These are phyloP conservation scores for Hirtodrosophila confusa DNA, from an alignment of 2,888 invertebrate genomes.

Conservation along the genomic window DNA sequence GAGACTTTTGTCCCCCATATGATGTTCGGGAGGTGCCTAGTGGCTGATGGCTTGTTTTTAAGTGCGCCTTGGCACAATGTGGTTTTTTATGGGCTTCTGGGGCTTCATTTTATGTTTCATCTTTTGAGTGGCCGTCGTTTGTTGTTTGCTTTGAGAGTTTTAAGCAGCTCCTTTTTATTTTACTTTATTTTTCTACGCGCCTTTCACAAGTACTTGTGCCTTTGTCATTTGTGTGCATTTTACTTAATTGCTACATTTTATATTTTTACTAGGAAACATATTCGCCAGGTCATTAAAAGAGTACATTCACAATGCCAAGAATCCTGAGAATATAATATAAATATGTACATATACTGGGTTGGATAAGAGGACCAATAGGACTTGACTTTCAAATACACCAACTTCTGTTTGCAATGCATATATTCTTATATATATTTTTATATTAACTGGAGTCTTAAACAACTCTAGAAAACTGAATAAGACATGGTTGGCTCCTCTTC, in stretches of 20 bases:
- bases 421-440: too few species aligned
- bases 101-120: conserved; percentile 74
- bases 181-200: conserved; percentile 12
- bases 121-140: conserved; percentile 70
- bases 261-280: conserved; percentile 34
- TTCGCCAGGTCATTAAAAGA: conserved; percentile 28
- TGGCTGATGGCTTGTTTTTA: conserved; percentile 45
- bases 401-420: too few species aligned
- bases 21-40: conserved; percentile 27
- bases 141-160: conserved; percentile 46
- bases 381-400: too few species aligned
- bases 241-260: conserved; percentile 67
- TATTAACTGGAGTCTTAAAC: too few species aligned
- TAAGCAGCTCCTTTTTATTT: conserved; percentile 49
- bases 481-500: too few species aligned
- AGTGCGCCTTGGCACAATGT: conserved; percentile 71
- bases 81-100: conserved; percentile 71
- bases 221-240: conserved; percentile 62
- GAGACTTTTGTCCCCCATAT: conserved; percentile 34
- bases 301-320: conserved; percentile 5
- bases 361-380: neutral
- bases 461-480: too few species aligned
- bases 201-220: conserved; percentile 19
- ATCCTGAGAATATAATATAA: conserved; percentile 2
- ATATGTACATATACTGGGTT: neutral